These are phyloP conservation scores for Hydropotes inermis DNA, from an alignment of 2,113 vertebrate genomes.

Conservation along the genomic window DNA sequence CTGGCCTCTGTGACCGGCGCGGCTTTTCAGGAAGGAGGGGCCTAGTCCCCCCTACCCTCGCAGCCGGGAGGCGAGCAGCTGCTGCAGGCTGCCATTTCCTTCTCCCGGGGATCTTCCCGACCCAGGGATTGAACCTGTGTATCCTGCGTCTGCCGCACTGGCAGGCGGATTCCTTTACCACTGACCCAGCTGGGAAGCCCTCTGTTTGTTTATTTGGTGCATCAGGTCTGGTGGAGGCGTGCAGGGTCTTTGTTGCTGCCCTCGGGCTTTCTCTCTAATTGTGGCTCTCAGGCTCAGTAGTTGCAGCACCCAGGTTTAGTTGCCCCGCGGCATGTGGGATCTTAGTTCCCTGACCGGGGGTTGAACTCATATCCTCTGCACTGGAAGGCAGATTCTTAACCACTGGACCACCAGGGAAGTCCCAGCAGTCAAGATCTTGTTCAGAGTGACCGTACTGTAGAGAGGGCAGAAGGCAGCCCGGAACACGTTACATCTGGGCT, in stretches of 20 bases:
- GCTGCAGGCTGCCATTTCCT: neutral
- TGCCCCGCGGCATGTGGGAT: accelerated
- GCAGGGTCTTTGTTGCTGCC: neutral
- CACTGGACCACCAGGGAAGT: neutral
- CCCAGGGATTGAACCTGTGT: neutral
- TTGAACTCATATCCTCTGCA: neutral
- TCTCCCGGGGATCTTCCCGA: neutral
- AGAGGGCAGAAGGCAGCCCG: neutral
- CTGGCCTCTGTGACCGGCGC: neutral
- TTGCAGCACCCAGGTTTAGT: neutral
- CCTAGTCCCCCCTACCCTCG: neutral
- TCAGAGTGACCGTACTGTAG: neutral
- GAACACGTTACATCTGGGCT: neutral
- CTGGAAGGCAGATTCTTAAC: neutral
- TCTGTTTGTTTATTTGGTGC: neutral
- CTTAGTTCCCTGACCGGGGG: neutral
- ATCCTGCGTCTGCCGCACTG: neutral
- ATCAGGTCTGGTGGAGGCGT: neutral
- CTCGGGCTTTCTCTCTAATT: neutral
- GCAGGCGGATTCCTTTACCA: neutral
- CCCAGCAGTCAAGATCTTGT: neutral
- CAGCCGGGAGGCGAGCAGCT: neutral
- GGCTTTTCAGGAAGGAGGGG: neutral
- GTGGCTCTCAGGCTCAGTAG: neutral
- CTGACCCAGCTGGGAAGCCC: neutral